phyloP scores from a whole-genome alignment of 2,113 vertebrate species.

The Anoura caudifer region DNA sequence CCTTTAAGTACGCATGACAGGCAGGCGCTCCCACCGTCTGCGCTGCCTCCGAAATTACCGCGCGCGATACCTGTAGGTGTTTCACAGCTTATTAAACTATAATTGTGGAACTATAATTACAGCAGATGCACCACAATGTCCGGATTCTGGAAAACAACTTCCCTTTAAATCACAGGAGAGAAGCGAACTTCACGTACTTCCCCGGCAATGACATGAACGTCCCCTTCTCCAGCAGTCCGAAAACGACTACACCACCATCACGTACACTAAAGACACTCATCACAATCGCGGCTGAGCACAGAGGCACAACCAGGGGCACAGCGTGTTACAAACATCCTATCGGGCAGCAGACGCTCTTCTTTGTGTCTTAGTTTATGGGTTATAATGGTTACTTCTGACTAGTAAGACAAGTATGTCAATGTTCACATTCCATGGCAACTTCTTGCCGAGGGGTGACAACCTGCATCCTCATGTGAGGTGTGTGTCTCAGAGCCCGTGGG shows the following conservation, averaged over 20 bases:
- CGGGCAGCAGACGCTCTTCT: neutral
- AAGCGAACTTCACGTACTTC: neutral
- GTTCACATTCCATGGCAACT: neutral
- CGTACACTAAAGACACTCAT: neutral
- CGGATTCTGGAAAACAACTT: constrained; percentile 15
- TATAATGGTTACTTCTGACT: neutral
- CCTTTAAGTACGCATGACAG: neutral
- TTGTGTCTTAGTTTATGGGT: neutral
- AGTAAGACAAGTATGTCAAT: neutral
- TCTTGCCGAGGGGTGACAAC: no score
- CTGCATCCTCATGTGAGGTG: neutral
- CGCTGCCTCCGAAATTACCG: neutral
- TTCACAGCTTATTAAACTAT: constrained; percentile 10
- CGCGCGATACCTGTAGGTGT: neutral
- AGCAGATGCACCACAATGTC: neutral
- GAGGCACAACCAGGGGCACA: neutral
- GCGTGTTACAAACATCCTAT: neutral
- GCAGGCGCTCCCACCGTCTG: neutral
- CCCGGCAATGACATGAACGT: neutral
- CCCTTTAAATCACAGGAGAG: neutral
- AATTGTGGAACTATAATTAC: neutral
- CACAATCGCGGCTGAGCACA: neutral
- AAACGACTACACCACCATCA: neutral
- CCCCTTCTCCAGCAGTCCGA: neutral
- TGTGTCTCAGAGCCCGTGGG: rapidly evolving